Evolutionary conservation across 23 tunicate genomes (phyloP), one percentile per base, ranked within the genome.

Genomic region (Ascidia mentula): DNA sequence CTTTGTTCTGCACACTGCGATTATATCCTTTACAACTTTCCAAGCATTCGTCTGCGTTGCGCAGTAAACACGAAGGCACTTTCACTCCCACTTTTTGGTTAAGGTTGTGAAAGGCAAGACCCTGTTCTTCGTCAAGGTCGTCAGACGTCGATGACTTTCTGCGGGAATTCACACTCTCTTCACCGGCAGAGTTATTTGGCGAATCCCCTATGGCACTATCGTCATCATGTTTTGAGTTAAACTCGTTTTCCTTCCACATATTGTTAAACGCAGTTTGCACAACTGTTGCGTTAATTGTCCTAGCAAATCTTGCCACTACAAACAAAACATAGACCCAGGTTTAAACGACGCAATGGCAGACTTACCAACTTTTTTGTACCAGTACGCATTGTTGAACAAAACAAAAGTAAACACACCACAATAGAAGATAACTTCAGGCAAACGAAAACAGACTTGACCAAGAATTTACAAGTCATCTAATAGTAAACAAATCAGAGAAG

Each of bases 141-240:
- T 86, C 90, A 34, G 76, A 84, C 1, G 82, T 45, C 31, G 90
- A 86, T 7, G 90, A 86, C 38, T 86, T 86, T 72, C 84, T 36
- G 65, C 84, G 90, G 74, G 84, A 79, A 79, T 86, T 79, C 39
- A 70, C 37, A 75, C 80, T 86, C 36, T 86, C 90, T 72, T 86
- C 90, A 26, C 75, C 90, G 53, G 90, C 84, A 31, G 90, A 86
- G 73, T 86, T 65, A 31, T 73, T 60, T 45, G 60, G 84, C 26
- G 90, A 86, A 37, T 86, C 90, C 33, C 90, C 90, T 65, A 86
- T 86, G 1, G 90, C 90, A 42, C 90, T 86, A 61, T 86, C 90
- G 80, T 86, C 78, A 40, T 86, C 90, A 26, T 78, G 81, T 60
- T 82, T 82, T 31, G 79, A 74, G 46, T 34, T 46, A 40, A 60